Conservation (phyloP, 2,797 vertebrate species). For the Rhinatrema bivittatum region DNA sequence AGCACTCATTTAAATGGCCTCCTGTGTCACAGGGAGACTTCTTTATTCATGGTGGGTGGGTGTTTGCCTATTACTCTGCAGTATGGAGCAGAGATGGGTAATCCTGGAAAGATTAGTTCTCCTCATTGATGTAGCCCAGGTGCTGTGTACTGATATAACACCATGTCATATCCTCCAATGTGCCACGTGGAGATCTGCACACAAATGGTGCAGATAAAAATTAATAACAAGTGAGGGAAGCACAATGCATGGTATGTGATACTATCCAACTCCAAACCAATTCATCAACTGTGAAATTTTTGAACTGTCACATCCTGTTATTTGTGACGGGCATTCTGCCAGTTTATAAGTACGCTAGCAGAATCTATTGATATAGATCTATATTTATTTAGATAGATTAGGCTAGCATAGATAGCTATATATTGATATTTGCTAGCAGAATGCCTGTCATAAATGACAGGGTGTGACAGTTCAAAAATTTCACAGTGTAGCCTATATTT, state of each 20-base stretch:
- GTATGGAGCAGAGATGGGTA: background rate
- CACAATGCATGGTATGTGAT: slow-evolving; percentile 4
- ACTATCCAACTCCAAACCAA: background rate
- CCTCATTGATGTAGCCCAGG: background rate
- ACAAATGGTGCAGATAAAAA: slow-evolving; percentile 4
- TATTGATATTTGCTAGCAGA: too few relatives aligned
- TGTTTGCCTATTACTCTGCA: background rate
- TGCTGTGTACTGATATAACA: slow-evolving; percentile 4
- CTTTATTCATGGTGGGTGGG: too few relatives aligned
- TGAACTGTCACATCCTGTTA: slow-evolving; percentile 1
- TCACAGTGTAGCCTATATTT: too few relatives aligned
- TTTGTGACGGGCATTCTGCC: too few relatives aligned
- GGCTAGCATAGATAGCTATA: too few relatives aligned
- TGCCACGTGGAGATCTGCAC: background rate
- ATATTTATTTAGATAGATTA: too few relatives aligned
- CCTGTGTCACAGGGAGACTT: too few relatives aligned
- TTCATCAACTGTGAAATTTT: slow-evolving; percentile 5
- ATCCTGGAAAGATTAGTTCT: slow-evolving; percentile 1
- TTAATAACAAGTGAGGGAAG: slow-evolving; percentile 5
- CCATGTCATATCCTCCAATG: background rate
- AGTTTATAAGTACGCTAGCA: too few relatives aligned
- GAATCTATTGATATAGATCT: too few relatives aligned
- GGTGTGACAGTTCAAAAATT: slow-evolving; percentile 6
- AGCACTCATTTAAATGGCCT: too few relatives aligned
- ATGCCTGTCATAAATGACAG: too few relatives aligned